Evolutionary conservation across 2,797 vertebrate species (phyloP), one percentile per base, ranked within the genome.

Genomic region (Danionella dracula): DNA sequence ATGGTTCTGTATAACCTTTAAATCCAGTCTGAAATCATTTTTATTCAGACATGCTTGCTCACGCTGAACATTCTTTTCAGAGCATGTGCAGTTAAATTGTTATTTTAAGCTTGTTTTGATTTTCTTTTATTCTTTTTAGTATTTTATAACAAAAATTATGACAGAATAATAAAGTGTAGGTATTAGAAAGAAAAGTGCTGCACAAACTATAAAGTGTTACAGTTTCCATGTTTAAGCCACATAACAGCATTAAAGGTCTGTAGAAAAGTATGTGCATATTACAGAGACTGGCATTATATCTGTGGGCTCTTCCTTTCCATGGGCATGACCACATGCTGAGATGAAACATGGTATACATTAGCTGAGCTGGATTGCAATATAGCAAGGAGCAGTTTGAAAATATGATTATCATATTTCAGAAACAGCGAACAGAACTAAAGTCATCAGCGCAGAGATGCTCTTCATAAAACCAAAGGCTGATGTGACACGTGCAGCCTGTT

Each of bases 321-420:
- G 40, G 40, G 27, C 34, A 32, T 21, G 5, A 57, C 53, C 53
- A 31, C 42, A 66, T 57, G 21, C 41, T 27, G 51, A 53, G 40
- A 66, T 40, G 53, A 66, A 57, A n/a, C 34, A 32, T 38, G 34
- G 34, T 6, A 57, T 66, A 31, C 66, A 76, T 76, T 37, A 68
- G 57, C 40, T 70, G 62, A 62, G 46, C 66, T 73, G 76, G 60
- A 66, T 72, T 66, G 32, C 27, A 49, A 45, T 58, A 69, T 68
- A 31, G 1, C 11, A 44, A 27, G 64, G 57, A 68, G 61, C 55
- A 59, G 74, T 71, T 62, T 59, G 35, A 48, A 66, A 55, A 70
- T 78, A 74, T 85, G 77, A 82, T 81, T 70, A 79, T 53, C 5
- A 1, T 66, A 78, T 82, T 80, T 79, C 62, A 81, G 79, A 80